Evolutionary conservation across 2,797 vertebrate species (phyloP).

Genomic region (Acrossocheilus fasciatus): DNA sequence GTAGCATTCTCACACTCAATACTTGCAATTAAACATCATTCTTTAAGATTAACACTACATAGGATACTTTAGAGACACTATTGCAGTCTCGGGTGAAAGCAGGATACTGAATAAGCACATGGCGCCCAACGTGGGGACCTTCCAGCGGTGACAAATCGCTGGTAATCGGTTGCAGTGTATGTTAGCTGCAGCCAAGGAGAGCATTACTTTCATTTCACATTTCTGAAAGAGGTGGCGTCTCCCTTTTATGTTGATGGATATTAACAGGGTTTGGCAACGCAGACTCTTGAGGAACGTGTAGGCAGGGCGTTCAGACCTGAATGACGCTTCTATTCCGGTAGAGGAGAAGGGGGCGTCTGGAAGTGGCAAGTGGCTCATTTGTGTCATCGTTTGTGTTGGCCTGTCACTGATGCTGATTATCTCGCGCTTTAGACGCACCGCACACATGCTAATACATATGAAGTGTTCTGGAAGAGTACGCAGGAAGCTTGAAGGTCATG

Average conservation of each 20-base stretch:
- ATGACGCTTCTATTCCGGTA: slow-evolving; percentile 7
- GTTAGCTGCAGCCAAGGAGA: slow-evolving; percentile 19
- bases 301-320: slow-evolving; percentile 7
- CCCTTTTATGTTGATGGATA: slow-evolving; percentile 36
- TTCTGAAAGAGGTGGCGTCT: slow-evolving; percentile 22
- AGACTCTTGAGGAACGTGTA: neutral
- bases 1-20: neutral
- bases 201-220: slow-evolving; percentile 26
- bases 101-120: slow-evolving; percentile 1
- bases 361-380: slow-evolving; percentile 39
- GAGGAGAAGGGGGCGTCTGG: slow-evolving; percentile 24
- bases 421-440: neutral
- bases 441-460: slow-evolving; percentile 2
- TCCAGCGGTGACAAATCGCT: slow-evolving; percentile 36
- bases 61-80: slow-evolving; percentile 9
- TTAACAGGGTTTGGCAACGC: slow-evolving; percentile 15
- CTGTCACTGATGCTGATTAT: slow-evolving; percentile 35
- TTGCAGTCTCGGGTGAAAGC: neutral
- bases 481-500: slow-evolving; percentile 39
- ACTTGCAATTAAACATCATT: slow-evolving; percentile 5
- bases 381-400: slow-evolving; percentile 14
- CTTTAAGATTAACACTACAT: neutral
- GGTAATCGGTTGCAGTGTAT: slow-evolving; percentile 22
- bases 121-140: slow-evolving; percentile 8
- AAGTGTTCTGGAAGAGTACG: neutral